phyloP scores from a whole-genome alignment of 2,888 invertebrate genomes.

The Pediacus dermestoides region DNA sequence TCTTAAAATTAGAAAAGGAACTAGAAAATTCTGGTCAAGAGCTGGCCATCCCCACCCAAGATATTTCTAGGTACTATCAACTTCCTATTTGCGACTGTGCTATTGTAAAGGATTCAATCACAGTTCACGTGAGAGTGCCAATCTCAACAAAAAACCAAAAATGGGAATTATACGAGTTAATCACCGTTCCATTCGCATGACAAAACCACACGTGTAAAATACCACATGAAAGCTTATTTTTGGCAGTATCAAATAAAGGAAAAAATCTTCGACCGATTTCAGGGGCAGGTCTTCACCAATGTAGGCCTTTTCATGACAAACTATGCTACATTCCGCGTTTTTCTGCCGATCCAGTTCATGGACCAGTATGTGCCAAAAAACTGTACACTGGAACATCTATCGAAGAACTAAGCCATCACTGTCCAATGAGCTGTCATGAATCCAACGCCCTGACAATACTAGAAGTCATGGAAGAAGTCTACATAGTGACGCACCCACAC shows the following conservation, averaged over 20 bases:
- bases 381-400: slow-evolving; percentile 18
- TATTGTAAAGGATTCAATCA: slow-evolving; percentile 10
- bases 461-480: slow-evolving; percentile 14
- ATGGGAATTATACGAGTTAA: slow-evolving; percentile 20
- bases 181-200: slow-evolving; percentile 22
- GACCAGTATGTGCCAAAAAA: slow-evolving; percentile 19
- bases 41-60: slow-evolving; percentile 16
- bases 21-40: slow-evolving; percentile 9
- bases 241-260: too few relatives aligned
- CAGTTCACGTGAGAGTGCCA: slow-evolving; percentile 15
- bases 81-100: slow-evolving; percentile 23
- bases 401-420: slow-evolving; percentile 13
- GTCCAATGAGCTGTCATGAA: slow-evolving; percentile 15
- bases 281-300: slow-evolving; percentile 17
- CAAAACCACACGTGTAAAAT: slow-evolving; percentile 22
- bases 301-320: slow-evolving; percentile 18
- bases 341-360: slow-evolving; percentile 15
- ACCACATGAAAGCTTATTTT: slow-evolving; percentile 13
- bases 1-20: slow-evolving; percentile 8
- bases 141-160: too few relatives aligned
- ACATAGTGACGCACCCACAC: too few relatives aligned
- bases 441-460: slow-evolving; percentile 11
- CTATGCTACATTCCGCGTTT: slow-evolving; percentile 22
- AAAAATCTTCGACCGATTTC: slow-evolving; percentile 19
- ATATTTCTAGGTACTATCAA: slow-evolving; percentile 16